phyloP scores from a whole-genome alignment of 2,113 vertebrate species.

The Ctenomys sociabilis region DNA sequence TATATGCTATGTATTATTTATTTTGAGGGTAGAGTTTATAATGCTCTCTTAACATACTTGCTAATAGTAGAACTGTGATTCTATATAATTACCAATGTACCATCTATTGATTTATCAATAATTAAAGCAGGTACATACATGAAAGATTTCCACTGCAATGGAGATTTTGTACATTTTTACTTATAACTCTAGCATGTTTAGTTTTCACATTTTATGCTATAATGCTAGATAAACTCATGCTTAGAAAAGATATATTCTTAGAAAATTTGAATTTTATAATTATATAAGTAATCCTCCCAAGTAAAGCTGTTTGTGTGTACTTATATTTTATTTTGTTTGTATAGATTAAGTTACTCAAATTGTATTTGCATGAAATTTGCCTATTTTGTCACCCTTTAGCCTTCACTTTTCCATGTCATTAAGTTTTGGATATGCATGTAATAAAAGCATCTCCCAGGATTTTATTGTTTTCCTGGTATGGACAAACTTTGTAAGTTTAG shows the following conservation, averaged over 20 bases:
- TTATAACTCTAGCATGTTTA: background rate
- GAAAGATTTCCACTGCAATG: background rate
- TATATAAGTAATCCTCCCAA: background rate
- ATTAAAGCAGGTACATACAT: background rate
- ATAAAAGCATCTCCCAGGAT: background rate
- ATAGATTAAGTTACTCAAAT: background rate
- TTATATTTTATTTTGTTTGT: constrained; percentile 6
- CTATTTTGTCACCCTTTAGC: constrained; percentile 11
- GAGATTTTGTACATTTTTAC: background rate
- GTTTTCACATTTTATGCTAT: background rate
- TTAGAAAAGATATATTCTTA: background rate
- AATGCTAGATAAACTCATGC: constrained; percentile 7
- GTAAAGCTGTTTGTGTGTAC: background rate
- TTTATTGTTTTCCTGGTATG: constrained; percentile 33
- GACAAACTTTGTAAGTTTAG: background rate
- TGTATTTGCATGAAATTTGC: background rate
- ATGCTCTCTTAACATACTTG: background rate
- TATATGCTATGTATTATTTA: background rate
- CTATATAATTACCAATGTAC: background rate
- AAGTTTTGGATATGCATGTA: background rate
- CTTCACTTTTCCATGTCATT: background rate
- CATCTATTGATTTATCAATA: constrained; percentile 24
- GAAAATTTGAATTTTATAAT: background rate
- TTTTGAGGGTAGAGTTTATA: background rate
- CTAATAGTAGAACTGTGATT: background rate